A percentile compares a stretch with the other conserved stretches of the same genome.
These are phyloP conservation scores for Drosophila affinis DNA, from an alignment of 2,888 invertebrate genomes.

Conservation along the genomic window DNA sequence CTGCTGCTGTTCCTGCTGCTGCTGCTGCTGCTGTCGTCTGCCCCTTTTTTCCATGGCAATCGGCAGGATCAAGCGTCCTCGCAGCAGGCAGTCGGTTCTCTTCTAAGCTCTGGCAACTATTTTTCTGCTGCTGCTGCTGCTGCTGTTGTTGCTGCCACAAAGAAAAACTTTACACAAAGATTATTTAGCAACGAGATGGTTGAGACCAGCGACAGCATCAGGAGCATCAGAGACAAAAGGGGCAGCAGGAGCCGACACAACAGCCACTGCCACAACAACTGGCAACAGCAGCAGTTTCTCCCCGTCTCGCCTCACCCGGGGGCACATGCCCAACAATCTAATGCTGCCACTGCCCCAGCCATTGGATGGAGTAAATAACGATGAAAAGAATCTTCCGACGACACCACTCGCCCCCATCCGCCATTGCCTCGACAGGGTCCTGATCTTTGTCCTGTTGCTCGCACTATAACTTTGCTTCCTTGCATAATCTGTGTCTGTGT, in stretches of 20 bases:
- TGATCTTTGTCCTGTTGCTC: neutral
- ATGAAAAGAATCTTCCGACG: neutral
- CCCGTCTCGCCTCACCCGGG: neutral
- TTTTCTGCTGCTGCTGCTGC: neutral
- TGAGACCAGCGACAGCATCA: no score
- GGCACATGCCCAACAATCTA: neutral
- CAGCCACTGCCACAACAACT: neutral
- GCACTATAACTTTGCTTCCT: neutral
- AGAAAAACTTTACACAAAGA: constrained; percentile 64
- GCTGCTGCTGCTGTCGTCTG: constrained; percentile 4
- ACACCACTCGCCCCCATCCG: neutral
- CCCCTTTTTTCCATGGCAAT: constrained; percentile 15
- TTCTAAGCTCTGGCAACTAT: constrained; percentile 26
- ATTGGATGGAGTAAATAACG: neutral
- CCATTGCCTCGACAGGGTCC: neutral
- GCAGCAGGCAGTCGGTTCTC: constrained; percentile 23
- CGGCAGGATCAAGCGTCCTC: constrained; percentile 36
- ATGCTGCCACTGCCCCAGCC: neutral
- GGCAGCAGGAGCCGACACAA: neutral
- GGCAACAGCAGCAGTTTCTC: neutral
- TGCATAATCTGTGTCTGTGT: neutral
- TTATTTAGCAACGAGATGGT: constrained; percentile 57
- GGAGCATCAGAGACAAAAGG: no score
- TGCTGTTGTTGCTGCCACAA: constrained; percentile 31
- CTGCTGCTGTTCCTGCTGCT: constrained; percentile 5